A percentile compares a stretch with the other conserved stretches of the same genome.
Evolutionary conservation across 2,113 vertebrate species (phyloP).

Genomic region (Chaenogobius annularis): DNA sequence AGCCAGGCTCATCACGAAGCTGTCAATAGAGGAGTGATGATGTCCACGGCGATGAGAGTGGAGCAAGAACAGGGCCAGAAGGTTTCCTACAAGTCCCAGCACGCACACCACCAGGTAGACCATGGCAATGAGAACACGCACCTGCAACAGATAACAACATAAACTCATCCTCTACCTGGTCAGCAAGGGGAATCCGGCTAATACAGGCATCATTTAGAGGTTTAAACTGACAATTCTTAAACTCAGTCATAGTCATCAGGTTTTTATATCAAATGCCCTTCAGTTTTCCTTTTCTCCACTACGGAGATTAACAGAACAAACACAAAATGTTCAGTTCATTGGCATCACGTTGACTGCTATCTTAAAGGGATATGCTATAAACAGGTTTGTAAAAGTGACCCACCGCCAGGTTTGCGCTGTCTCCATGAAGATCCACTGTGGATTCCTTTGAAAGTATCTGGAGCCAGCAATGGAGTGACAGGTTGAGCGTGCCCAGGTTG

Average conservation of each 20-base stretch:
- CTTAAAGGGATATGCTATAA: too few relatives aligned
- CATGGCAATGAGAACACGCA: slow-evolving; percentile 72
- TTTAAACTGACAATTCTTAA: background rate
- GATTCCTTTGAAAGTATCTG: slow-evolving; percentile 75
- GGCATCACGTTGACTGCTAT: too few relatives aligned
- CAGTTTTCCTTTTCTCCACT: background rate
- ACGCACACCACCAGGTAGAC: slow-evolving; percentile 80
- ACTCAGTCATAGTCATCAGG: too few relatives aligned
- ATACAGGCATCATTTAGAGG: background rate
- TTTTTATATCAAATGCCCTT: background rate
- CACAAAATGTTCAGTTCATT: background rate
- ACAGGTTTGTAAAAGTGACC: slow-evolving; percentile 18
- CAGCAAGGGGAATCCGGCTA: background rate
- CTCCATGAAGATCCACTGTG: slow-evolving; percentile 65
- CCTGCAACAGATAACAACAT: slow-evolving; percentile 30
- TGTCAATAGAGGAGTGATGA: slow-evolving; percentile 76
- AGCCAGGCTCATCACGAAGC: slow-evolving; percentile 79
- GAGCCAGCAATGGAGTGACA: slow-evolving; percentile 78
- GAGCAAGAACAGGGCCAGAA: slow-evolving; percentile 78
- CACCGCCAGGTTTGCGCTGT: slow-evolving; percentile 69
- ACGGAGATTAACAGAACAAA: background rate
- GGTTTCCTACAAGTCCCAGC: slow-evolving; percentile 80
- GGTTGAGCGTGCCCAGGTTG: slow-evolving; percentile 56
- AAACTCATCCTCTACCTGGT: background rate
- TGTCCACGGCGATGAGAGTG: slow-evolving; percentile 64